Evolutionary conservation across 2,888 invertebrate species (phyloP), one percentile per base, ranked within the genome.

Genomic region (Coleophora flavipennella): DNA sequence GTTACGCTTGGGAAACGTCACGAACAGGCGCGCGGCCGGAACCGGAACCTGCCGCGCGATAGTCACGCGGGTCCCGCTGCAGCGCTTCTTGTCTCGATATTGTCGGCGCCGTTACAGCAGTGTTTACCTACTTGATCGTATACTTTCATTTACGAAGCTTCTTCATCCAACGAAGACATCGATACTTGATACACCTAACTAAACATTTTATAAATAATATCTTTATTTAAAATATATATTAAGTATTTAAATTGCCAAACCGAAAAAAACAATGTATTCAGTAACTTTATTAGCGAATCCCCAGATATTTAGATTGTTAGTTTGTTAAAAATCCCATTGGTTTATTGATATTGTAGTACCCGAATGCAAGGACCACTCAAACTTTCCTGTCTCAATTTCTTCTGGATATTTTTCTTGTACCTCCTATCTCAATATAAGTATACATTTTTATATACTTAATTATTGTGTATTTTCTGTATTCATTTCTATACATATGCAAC

Each of bases 341-440:
- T 20, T 34, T 36, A 38, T 36, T 36, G 27, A 41, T 41, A 33
- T 43, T 39, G 9, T 53, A 56, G 3, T 51, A 67, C 63, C 63
- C 71, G 71, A 69, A 77, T 88, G 89, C 90, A 91, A 91, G 91
- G 91, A 91, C 91, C 91, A 90, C 90, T 91, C 91, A 91, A 91
- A 89, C 78, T 86, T 88, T 88, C 88, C 88, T 87, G 85, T 72
- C 71, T 66, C 60, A 55, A 65, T 62, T 64, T 62, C 56, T 67
- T 61, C 57, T 59, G 51, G 46, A 57, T 62, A 58, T 57, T 59
- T 59, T 57, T 59, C 62, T 49, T 43, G 43, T 45, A 38, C 40
- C 47, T 40, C 43, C 38, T 51, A 40, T 53, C 50, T 42, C 40
- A 47, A 14, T 32, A 37, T 26, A 25, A 29, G 11, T 43, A 33